phyloP scores from a whole-genome alignment of 2,797 vertebrate species.

The Meriones psammophilus region DNA sequence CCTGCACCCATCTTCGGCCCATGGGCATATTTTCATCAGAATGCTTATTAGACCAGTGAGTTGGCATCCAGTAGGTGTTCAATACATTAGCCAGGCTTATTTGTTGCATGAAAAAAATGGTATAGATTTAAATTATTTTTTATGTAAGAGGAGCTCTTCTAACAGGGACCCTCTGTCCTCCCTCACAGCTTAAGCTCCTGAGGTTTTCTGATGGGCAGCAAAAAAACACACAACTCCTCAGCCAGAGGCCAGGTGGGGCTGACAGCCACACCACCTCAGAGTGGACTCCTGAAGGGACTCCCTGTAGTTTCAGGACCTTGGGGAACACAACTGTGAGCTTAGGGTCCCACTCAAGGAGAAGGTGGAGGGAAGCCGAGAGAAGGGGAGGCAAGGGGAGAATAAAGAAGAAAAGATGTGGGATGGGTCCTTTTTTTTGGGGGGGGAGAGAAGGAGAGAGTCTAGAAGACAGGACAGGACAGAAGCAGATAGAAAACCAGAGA shows the following conservation, averaged over 20 bases:
- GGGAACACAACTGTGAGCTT: not conserved
- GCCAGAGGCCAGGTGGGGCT: not conserved
- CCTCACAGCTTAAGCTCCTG: not conserved
- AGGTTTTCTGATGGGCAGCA: not conserved
- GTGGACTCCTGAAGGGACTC: not conserved
- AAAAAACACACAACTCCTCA: not conserved
- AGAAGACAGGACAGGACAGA: not conserved
- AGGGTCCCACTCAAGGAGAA: not conserved
- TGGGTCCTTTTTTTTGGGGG: too few species aligned
- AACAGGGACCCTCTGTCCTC: not conserved
- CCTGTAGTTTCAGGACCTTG: not conserved
- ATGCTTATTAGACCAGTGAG: not conserved
- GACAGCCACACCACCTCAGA: accelerated
- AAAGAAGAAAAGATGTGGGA: not conserved
- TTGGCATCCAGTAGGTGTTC: not conserved
- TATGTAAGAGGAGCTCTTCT: not conserved
- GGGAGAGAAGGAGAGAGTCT: not conserved
- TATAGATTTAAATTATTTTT: not conserved
- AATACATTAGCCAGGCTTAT: not conserved
- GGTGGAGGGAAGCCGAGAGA: not conserved
- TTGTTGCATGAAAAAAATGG: not conserved
- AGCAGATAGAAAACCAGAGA: not conserved
- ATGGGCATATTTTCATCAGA: not conserved
- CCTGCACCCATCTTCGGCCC: not conserved
- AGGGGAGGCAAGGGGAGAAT: not conserved